phyloP scores from a whole-genome alignment of 2,113 vertebrate genomes.

The Cyrtonyx montezumae region DNA sequence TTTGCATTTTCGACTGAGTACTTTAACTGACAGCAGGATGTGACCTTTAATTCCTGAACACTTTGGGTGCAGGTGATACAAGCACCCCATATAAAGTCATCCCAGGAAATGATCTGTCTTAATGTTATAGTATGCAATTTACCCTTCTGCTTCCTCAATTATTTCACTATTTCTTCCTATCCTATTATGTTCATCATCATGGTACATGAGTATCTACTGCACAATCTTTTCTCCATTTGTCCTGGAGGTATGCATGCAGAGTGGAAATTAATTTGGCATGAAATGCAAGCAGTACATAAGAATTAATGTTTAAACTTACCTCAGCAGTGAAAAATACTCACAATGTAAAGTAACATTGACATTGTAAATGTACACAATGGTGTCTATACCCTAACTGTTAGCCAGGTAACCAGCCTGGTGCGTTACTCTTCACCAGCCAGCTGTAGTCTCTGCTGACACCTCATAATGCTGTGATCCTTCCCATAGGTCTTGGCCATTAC shows the following conservation, averaged over 20 bases:
- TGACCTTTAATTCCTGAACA: background rate
- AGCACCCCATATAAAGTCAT: background rate
- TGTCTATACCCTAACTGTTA: background rate
- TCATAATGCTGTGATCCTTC: background rate
- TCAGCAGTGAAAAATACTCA: background rate
- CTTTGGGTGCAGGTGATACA: background rate
- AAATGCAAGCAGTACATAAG: slow-evolving; percentile 31
- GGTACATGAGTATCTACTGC: background rate
- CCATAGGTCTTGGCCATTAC: background rate
- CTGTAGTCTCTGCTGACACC: background rate
- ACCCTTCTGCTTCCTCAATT: slow-evolving; percentile 11
- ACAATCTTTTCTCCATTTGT: slow-evolving; percentile 5
- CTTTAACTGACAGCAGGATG: background rate
- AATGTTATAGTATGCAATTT: slow-evolving; percentile 10
- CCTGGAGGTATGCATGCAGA: background rate
- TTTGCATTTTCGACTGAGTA: background rate
- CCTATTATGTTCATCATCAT: background rate
- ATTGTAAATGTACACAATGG: background rate
- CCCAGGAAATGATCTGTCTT: background rate
- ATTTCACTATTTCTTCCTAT: background rate
- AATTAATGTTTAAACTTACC: background rate
- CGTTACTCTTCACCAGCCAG: background rate
- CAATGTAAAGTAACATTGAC: background rate
- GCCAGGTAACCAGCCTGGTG: background rate
- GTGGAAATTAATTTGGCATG: slow-evolving; percentile 30